Evolutionary conservation across 2,888 invertebrate genomes (phyloP).

Genomic region (Nomada flava): DNA sequence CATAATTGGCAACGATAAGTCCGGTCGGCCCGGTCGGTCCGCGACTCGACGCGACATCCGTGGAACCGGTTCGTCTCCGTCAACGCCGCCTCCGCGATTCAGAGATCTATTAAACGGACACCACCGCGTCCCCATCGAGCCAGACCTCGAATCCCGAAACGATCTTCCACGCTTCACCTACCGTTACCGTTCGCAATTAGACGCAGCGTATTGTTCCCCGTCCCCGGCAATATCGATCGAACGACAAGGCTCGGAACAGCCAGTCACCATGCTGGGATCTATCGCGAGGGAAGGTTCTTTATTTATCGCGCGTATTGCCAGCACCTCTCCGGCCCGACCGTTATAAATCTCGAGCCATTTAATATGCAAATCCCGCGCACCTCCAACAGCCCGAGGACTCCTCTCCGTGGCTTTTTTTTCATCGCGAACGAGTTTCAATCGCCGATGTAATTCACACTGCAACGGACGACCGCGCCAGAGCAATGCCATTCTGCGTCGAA

Average conservation of each 20-base stretch:
- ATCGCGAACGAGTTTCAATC: slow-evolving; percentile 73
- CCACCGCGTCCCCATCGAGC: background rate
- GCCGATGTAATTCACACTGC: slow-evolving; percentile 68
- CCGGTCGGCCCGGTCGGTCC: background rate
- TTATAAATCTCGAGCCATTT: slow-evolving; percentile 84
- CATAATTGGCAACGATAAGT: slow-evolving; percentile 57
- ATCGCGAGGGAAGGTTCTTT: slow-evolving; percentile 67
- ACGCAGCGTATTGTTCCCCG: background rate
- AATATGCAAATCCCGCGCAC: slow-evolving; percentile 81
- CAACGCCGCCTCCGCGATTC: slow-evolving; percentile 4
- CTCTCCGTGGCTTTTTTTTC: slow-evolving; percentile 51
- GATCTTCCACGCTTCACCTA: background rate
- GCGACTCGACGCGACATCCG: background rate
- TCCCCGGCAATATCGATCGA: slow-evolving; percentile 5
- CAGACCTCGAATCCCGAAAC: background rate
- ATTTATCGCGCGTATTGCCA: slow-evolving; percentile 78
- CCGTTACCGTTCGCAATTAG: too few species aligned
- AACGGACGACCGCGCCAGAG: slow-evolving; percentile 56
- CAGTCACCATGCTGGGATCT: slow-evolving; percentile 22
- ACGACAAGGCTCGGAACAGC: background rate
- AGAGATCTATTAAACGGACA: background rate
- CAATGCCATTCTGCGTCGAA: slow-evolving; percentile 66
- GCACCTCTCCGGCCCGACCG: slow-evolving; percentile 76
- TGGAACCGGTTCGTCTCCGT: slow-evolving; percentile 13
- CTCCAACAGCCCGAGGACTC: slow-evolving; percentile 72